Base-by-base conservation (phyloP, 2,888 invertebrate genomes). In the Cantharis flavilabris region DNA sequence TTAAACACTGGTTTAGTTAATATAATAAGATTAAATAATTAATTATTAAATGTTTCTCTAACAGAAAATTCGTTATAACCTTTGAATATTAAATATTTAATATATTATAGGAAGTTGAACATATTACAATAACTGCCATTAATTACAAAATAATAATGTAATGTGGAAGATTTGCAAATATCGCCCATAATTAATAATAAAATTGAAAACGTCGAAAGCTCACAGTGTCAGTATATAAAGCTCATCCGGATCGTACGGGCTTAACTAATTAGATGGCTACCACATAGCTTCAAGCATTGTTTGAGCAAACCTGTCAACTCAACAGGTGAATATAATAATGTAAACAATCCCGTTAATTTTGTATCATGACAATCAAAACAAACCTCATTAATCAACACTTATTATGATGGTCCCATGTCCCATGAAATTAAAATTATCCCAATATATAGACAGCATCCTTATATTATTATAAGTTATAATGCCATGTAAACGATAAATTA, bases 251-350 rank as follows among this genome's bases (percentile, higher is more conserved):
- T 81, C 74, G 79, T 73, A 71, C 74, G 72, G 70, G 82, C 80
- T 82, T 81, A 82, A 74, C 79, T 80, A 82, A 82, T 82, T 82
- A 82, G 80, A 79, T 78, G 76, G 71, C 63, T 63, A 70, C 69
- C 23, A 69, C 70, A 71, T 62, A 28, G 75, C 80, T 77, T 71
- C 28, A 71, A 77, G 76, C 77, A 79, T 79, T 79, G 76, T 79
- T 76, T 76, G 76, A 78, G 76, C 76, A 70, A 74, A 78, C 73
- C 76, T 77, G 80, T 78, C 78, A 80, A 75, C 78, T 82, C 82
- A 82, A 82, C 82, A 82, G 82, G 82, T 82, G 82, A 80, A 77
- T 77, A 75, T 79, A 72, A 74, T 80, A 76, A 81, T 80, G 79
- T 79, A 78, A 80, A 80, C 78, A 81, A 70, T 72, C 69, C 74